Evolutionary conservation across 2,888 invertebrate species (phyloP).

Genomic region (Strigamia crassipes): DNA sequence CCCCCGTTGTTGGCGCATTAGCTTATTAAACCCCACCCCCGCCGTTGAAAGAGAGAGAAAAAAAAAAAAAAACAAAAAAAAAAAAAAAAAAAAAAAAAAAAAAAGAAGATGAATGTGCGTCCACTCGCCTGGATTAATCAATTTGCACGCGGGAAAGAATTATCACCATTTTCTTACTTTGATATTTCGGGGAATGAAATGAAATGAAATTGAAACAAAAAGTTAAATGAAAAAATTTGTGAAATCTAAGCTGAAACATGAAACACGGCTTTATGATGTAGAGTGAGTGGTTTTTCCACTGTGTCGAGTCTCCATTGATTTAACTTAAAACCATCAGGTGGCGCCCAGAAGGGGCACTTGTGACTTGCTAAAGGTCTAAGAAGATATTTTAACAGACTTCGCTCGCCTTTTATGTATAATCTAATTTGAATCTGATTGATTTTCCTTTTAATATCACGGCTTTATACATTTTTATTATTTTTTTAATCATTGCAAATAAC

Average conservation of each 20-base stretch:
- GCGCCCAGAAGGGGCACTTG: neutral
- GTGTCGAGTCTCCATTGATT: constrained; percentile 21
- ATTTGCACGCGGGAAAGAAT: neutral
- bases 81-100: too few species aligned
- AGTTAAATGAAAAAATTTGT: too few species aligned
- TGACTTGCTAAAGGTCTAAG: neutral
- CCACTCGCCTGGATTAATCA: constrained; percentile 26
- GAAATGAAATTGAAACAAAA: too few species aligned
- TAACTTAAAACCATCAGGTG: neutral
- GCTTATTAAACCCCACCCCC: constrained; percentile 26
- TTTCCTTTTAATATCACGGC: too few species aligned
- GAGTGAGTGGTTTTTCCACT: constrained; percentile 20
- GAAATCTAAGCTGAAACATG: too few species aligned
- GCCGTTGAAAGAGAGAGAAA: neutral
- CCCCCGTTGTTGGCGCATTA: constrained; percentile 22
- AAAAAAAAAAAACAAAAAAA: too few species aligned
- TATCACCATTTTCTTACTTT: too few species aligned
- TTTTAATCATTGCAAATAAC: neutral
- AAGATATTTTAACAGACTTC: neutral
- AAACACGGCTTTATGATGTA: constrained; percentile 16
- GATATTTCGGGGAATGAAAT: too few species aligned
- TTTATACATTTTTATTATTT: neutral
- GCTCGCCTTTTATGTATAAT: neutral
- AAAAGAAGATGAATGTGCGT: constrained; percentile 9
- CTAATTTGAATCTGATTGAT: too few species aligned